These are phyloP conservation scores for Paramormyrops hopkinsi DNA, from an alignment of 2,797 vertebrate species.

Conservation along the genomic window DNA sequence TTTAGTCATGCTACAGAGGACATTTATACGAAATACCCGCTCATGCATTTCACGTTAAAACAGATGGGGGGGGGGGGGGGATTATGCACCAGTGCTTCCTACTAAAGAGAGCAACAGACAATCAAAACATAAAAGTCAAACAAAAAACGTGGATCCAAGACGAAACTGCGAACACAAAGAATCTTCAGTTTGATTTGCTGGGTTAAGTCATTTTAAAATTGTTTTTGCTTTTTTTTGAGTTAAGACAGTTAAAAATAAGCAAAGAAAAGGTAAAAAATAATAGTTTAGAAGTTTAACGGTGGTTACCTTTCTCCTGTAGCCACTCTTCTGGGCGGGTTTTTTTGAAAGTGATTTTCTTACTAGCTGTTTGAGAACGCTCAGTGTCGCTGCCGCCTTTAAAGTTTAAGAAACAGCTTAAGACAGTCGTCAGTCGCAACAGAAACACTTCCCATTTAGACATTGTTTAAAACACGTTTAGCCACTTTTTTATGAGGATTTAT, in stretches of 20 bases:
- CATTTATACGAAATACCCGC: constrained; percentile 4
- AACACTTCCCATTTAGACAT: constrained; percentile 42
- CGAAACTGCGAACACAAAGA: not conserved
- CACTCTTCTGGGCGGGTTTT: constrained; percentile 98
- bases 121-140: constrained; percentile 42
- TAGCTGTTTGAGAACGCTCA: constrained; percentile 99
- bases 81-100: constrained; percentile 26
- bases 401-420: constrained; percentile 96
- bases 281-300: constrained; percentile 50
- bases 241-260: constrained; percentile 12
- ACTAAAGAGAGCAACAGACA: constrained; percentile 69
- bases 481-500: constrained; percentile 38
- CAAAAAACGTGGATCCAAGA: not conserved
- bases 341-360: constrained; percentile 99
- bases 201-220: not conserved
- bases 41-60: not conserved
- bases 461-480: constrained; percentile 40
- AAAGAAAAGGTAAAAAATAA: not conserved
- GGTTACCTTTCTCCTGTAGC: constrained; percentile 99
- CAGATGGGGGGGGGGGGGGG: not conserved
- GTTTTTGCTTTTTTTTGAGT: not conserved
- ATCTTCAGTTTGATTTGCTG: not conserved
- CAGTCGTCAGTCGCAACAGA: constrained; percentile 60
- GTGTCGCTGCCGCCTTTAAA: constrained; percentile 99
- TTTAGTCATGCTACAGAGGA: constrained; percentile 20